Conservation (phyloP, 2,113 vertebrate genomes). For the Varanus komodoensis region DNA sequence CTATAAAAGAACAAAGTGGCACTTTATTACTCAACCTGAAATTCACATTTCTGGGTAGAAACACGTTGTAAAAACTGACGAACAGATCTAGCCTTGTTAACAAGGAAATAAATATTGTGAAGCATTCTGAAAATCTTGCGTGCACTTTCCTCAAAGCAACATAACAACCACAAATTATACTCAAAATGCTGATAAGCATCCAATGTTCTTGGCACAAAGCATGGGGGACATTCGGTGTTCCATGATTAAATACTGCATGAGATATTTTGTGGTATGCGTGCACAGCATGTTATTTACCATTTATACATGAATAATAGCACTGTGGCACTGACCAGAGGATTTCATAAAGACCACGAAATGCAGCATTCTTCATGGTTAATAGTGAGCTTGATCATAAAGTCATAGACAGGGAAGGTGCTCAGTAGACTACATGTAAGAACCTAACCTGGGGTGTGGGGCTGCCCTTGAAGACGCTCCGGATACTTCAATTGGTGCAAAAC, state of each 20-base stretch:
- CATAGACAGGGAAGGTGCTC: not conserved
- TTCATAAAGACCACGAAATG: not conserved
- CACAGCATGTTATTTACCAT: constrained; percentile 16
- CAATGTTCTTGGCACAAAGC: not conserved
- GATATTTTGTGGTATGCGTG: not conserved
- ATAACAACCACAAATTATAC: constrained; percentile 35
- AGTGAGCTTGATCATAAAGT: not conserved
- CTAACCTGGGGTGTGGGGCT: not conserved
- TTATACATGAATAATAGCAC: constrained; percentile 12
- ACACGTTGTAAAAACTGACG: constrained; percentile 31
- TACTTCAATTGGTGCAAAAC: too few species aligned
- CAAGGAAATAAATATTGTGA: constrained; percentile 20
- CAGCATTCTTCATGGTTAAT: not conserved
- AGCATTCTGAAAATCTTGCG: constrained; percentile 33
- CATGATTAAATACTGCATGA: constrained; percentile 14
- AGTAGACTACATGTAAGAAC: not conserved
- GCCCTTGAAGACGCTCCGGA: too few species aligned
- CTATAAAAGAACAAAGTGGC: not conserved
- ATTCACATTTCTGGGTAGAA: constrained; percentile 17
- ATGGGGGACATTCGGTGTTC: not conserved
- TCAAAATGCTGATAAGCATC: not conserved
- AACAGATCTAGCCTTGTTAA: constrained; percentile 28
- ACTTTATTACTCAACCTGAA: not conserved
- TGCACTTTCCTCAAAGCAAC: not conserved
- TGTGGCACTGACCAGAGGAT: not conserved